Percentiles rank a stretch among this genome's conserved stretches.
phyloP scores from a whole-genome alignment of 2,113 vertebrate species.

The Aspidoscelis tigris region DNA sequence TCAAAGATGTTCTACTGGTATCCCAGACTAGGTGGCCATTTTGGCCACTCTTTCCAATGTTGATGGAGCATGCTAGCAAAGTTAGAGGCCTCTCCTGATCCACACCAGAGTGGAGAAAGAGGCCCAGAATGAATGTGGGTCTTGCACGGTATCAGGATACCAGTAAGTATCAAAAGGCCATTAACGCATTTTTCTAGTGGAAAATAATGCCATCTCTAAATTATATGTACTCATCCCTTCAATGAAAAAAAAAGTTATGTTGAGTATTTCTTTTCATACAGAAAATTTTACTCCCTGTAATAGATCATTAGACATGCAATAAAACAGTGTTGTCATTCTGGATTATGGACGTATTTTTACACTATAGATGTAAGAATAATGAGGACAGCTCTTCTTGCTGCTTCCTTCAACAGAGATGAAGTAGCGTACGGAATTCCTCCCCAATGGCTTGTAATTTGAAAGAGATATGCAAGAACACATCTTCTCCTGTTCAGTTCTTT shows the following conservation, averaged over 20 bases:
- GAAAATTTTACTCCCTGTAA: neutral
- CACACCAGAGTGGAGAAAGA: no score
- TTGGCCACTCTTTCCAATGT: no score
- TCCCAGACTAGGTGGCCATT: no score
- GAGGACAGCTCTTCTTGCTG: neutral
- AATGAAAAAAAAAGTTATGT: no score
- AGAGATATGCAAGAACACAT: neutral
- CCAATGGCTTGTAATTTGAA: neutral
- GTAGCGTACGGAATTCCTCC: neutral
- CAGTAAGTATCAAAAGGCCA: no score
- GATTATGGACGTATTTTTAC: neutral
- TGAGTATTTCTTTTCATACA: neutral
- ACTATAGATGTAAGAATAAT: neutral
- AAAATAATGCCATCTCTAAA: neutral
- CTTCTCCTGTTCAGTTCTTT: neutral
- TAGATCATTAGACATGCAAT: constrained; percentile 14
- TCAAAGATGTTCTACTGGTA: no score
- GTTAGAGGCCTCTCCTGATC: no score
- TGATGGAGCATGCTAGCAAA: no score
- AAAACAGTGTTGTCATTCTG: neutral
- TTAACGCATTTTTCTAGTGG: neutral
- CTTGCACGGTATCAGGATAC: no score
- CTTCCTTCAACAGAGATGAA: fast-evolving
- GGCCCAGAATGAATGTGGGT: no score
- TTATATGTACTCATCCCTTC: neutral